These are phyloP conservation scores for Clepsis dumicolana DNA, from an alignment of 2,888 invertebrate genomes.

Conservation along the genomic window DNA sequence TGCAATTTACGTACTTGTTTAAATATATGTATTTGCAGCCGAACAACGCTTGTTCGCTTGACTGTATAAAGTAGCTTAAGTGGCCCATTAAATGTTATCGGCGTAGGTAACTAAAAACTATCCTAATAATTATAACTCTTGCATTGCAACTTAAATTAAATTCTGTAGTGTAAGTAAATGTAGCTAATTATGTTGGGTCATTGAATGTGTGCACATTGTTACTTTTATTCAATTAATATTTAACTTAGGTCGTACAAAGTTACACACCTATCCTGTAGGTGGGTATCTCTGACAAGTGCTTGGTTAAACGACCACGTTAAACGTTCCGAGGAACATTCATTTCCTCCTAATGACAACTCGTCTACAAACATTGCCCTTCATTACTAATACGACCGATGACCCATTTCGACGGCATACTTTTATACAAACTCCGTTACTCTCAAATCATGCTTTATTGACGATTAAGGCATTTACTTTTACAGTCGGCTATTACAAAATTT, in stretches of 20 bases:
- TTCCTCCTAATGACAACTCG: constrained; percentile 57
- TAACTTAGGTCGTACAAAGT: neutral
- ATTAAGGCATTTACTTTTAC: constrained; percentile 10
- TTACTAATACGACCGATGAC: constrained; percentile 54
- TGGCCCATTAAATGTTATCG: too few relatives aligned
- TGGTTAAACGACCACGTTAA: constrained; percentile 41
- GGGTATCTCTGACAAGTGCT: constrained; percentile 40
- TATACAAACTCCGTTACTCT: constrained; percentile 9
- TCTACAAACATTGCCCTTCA: constrained; percentile 49
- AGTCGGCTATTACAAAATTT: constrained; percentile 4
- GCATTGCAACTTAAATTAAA: neutral
- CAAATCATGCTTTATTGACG: neutral
- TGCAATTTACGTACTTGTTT: neutral
- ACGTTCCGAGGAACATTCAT: constrained; percentile 56
- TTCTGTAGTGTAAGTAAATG: too few relatives aligned
- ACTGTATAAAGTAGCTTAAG: too few relatives aligned
- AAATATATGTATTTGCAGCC: neutral
- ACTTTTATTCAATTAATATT: neutral
- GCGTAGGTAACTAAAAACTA: too few relatives aligned
- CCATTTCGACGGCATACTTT: constrained; percentile 25
- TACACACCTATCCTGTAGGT: neutral
- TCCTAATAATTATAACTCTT: too few relatives aligned
- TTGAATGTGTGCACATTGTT: neutral
- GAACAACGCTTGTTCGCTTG: constrained; percentile 6
- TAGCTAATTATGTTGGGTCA: too few relatives aligned